Evolutionary conservation across 2,888 invertebrate species (phyloP), one percentile per base, ranked within the genome.

Genomic region (Phrixothrix hirtus): DNA sequence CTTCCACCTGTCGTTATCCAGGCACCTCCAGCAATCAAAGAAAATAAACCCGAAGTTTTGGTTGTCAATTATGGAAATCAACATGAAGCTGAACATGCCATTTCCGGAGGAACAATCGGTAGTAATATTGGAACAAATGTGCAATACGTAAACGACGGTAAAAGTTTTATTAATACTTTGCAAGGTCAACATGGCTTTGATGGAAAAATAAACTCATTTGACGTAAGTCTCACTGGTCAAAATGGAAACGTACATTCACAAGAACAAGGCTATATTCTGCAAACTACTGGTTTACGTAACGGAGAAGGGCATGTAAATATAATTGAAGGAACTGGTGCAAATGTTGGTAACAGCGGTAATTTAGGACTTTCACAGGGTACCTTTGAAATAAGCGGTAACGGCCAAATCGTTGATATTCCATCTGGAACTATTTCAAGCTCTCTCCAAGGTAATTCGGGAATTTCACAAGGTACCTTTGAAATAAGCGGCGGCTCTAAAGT

Each of bases 11-110:
- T 91, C 74, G 78, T 82, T 64, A 83, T 91, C 63, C 89, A 89
- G 42, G 83, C 86, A 7, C 79, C 84, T 13, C 82, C 85, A 2
- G 89, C 90, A 39, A 89, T 89, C 43, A 85, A 86, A 68, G 90
- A 90, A 58, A 84, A 86, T 72, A 92, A 91, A 79, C 91, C 91
- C 47, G 91, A 92, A 78, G 91, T 91, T 55, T 91, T 89, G 83
- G 91, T 91, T 82, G 91, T 88, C 81, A 85, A 87, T 64, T 88
- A 88, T 82, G 87, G 87, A 78, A 14, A 39, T 13, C 59, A 63
- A 51, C 49, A 62, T 17, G 64, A 63, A 38, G 61, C 62, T 5
- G 61, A 60, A 37, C 55, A 61, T 13, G 48, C 60, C 15, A 51
- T 64, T 31, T 48, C 51, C 16, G 35, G 42, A 6, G 27, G 27